These are phyloP conservation scores for Hydrolagus affinis DNA, from an alignment of 2,113 vertebrate species.

Conservation along the genomic window DNA sequence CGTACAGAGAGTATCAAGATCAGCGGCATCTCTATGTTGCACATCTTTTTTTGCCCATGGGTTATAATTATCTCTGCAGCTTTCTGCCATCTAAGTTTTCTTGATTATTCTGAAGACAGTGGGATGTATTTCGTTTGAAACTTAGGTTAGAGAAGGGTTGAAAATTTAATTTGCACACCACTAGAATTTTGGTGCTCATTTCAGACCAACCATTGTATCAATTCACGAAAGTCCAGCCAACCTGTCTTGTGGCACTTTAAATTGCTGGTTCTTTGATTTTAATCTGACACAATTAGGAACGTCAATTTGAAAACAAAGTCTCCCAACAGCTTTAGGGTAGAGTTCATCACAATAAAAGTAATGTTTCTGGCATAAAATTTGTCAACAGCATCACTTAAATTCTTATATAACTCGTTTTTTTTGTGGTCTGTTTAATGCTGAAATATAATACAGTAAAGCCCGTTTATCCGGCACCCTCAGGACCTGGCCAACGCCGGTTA, in stretches of 20 bases:
- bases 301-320: constrained; percentile 21
- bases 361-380: neutral
- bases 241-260: neutral
- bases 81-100: neutral
- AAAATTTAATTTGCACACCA: neutral
- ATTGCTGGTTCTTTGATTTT: constrained; percentile 29
- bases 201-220: constrained; percentile 14
- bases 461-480: too few species aligned
- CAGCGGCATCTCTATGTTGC: too few species aligned
- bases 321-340: constrained; percentile 15
- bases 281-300: constrained; percentile 17
- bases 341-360: constrained; percentile 24
- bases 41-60: neutral
- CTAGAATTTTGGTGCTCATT: neutral
- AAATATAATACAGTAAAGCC: too few species aligned
- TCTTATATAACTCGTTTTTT: too few species aligned
- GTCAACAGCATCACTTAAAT: too few species aligned
- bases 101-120: constrained; percentile 19
- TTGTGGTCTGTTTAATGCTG: too few species aligned
- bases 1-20: neutral
- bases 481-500: too few species aligned
- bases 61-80: constrained; percentile 11
- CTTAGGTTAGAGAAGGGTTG: neutral
- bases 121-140: neutral
- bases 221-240: constrained; percentile 21